Percentiles rank a stretch among this genome's conserved stretches.
Evolutionary conservation across 2,113 vertebrate genomes (phyloP).

Genomic region (Chiloscyllium plagiosum): DNA sequence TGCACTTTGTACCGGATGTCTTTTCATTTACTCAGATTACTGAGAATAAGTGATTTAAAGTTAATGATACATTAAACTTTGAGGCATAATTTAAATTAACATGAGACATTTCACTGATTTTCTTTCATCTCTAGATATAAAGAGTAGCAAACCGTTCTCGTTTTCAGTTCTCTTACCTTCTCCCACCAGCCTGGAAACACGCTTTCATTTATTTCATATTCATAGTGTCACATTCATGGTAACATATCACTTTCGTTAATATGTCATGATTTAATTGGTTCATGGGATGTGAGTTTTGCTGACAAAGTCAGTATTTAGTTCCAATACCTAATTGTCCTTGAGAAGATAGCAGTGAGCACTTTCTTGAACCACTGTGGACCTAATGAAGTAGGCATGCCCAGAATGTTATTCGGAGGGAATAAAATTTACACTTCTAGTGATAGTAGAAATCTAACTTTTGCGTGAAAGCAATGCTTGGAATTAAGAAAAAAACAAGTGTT

Average conservation of each 20-base stretch:
- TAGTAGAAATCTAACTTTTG: neutral
- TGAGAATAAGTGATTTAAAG: neutral
- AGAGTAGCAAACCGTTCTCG: neutral
- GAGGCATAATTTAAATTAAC: neutral
- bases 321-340: neutral
- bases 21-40: conserved; percentile 10
- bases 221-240: neutral
- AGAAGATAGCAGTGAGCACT: neutral
- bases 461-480: neutral
- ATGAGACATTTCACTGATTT: neutral
- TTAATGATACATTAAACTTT: neutral
- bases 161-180: neutral
- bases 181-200: neutral
- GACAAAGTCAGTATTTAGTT: neutral
- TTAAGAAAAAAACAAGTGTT: neutral
- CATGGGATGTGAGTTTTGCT: neutral
- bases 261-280: neutral
- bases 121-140: neutral
- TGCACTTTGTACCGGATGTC: neutral
- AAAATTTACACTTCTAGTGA: neutral
- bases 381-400: neutral
- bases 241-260: neutral
- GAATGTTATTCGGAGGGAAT: neutral
- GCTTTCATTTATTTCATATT: neutral
- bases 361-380: neutral